Percentiles rank a stretch among this genome's conserved stretches.
phyloP scores from a whole-genome alignment of 1,140 invertebrate species.

The Drosophila ohnishii region DNA sequence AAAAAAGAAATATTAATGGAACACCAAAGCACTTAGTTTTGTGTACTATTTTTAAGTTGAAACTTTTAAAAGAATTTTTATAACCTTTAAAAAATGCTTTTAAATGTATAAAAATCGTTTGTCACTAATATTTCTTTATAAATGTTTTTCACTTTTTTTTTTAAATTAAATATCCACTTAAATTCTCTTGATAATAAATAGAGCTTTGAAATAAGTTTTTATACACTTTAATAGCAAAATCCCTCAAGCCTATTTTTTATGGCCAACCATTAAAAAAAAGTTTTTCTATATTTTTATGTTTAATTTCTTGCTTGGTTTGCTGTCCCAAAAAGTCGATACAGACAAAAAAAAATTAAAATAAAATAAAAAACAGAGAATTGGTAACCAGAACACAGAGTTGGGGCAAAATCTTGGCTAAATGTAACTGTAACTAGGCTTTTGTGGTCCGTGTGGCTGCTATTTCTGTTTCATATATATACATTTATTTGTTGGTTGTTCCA shows the following conservation, averaged over 20 bases:
- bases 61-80: background rate
- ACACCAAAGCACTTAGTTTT: background rate
- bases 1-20: background rate
- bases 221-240: background rate
- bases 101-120: too few species aligned
- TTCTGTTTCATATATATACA: constrained; percentile 14
- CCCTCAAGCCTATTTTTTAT: constrained; percentile 14
- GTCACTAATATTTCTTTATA: background rate
- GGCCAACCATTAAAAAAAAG: constrained; percentile 9
- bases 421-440: constrained; percentile 46
- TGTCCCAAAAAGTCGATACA: constrained; percentile 21
- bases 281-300: constrained; percentile 7
- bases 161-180: background rate
- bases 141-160: background rate
- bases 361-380: constrained; percentile 17
- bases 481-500: constrained; percentile 54
- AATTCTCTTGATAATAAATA: too few species aligned
- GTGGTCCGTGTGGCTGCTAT: constrained; percentile 25
- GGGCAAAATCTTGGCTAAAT: constrained; percentile 57
- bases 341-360: background rate
- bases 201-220: too few species aligned
- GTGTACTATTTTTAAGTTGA: background rate
- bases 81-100: background rate
- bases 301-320: constrained; percentile 28
- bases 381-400: constrained; percentile 34